Base-by-base conservation (phyloP, 2,797 vertebrate genomes). In the Nyctibius grandis region DNA sequence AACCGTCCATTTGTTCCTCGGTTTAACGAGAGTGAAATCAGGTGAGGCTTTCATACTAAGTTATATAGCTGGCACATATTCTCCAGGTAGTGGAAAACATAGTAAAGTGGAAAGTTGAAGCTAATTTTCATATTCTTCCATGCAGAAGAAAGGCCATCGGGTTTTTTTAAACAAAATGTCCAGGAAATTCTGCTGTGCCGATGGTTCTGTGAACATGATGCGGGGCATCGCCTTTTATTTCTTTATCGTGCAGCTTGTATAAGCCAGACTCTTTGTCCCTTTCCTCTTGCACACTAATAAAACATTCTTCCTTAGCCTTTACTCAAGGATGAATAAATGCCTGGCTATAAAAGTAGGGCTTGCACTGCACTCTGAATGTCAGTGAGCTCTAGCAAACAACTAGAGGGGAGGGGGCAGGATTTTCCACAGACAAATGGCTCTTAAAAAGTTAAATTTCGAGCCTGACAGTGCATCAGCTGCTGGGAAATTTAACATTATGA, bases 21-120 rank as follows among this genome's bases (percentile, higher is more conserved):
- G 42, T 89, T 97, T 80, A 94, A 91, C 17, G 7, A 40, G 54
- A 96, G 83, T 29, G 25, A 91, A 64, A 92, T 97, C 88, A 97
- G 96, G 97, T 97, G 85, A 95, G 96, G 26, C 50, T 91, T 94
- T 92, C 48, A n/a, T 5, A 10, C 33, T 6, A 19, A 74, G 8
- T 93, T 80, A 59, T 14, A 6, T 14, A 64, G 78, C 51, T 53
- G n/a, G 25, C 65, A 31, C 11, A 0, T 67, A 9, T 26, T 78
- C 31, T 40, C 28, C 77, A 84, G 68, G 9, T 13, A 57, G 47
- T 20, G 36, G 54, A 88, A 80, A 69, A 56, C 31, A 19, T 1
- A 47, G 34, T 42, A 9, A 51, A 85, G 22, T 3, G 44, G 64
- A 36, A 78, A 68, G n/a, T 8, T 83, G 56, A 67, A 89, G 45